Evolutionary conservation across 1,140 invertebrate genomes (phyloP).

Genomic region (Daktulosphaira vitifoliae): DNA sequence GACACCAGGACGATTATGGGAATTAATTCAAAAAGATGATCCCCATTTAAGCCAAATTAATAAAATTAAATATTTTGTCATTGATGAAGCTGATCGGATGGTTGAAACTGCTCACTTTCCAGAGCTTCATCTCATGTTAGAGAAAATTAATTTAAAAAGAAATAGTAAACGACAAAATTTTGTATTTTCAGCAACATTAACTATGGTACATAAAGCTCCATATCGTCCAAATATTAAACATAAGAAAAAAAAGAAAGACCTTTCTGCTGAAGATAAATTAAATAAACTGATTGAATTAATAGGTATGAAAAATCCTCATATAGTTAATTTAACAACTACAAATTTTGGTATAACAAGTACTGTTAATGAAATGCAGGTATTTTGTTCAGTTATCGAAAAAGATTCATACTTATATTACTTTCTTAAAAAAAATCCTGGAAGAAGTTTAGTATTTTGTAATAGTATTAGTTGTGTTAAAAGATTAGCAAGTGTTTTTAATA

Average conservation of each 20-base stretch:
- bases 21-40: constrained; percentile 72
- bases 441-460: constrained; percentile 95
- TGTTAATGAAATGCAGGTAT: constrained; percentile 56
- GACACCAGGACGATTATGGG: constrained; percentile 93
- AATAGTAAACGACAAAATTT: constrained; percentile 73
- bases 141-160: constrained; percentile 65
- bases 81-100: constrained; percentile 99
- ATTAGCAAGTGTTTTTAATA: constrained; percentile 68
- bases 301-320: constrained; percentile 76
- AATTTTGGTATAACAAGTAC: constrained; percentile 62
- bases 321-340: constrained; percentile 84
- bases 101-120: constrained; percentile 93
- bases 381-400: constrained; percentile 65
- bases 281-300: constrained; percentile 64
- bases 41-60: constrained; percentile 61
- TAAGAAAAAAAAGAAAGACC: constrained; percentile 39
- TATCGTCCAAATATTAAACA: constrained; percentile 57
- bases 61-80: constrained; percentile 70
- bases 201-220: constrained; percentile 76
- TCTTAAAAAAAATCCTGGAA: constrained; percentile 67
- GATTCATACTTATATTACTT: constrained; percentile 94
- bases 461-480: constrained; percentile 87
- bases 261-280: constrained; percentile 25
- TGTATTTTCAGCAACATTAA: constrained; percentile 95
- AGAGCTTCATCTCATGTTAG: constrained; percentile 75